A percentile compares a stretch with the other conserved stretches of the same genome.
These are phyloP conservation scores for Orchesella cincta DNA, from an alignment of 1,140 invertebrate genomes.

Conservation along the genomic window DNA sequence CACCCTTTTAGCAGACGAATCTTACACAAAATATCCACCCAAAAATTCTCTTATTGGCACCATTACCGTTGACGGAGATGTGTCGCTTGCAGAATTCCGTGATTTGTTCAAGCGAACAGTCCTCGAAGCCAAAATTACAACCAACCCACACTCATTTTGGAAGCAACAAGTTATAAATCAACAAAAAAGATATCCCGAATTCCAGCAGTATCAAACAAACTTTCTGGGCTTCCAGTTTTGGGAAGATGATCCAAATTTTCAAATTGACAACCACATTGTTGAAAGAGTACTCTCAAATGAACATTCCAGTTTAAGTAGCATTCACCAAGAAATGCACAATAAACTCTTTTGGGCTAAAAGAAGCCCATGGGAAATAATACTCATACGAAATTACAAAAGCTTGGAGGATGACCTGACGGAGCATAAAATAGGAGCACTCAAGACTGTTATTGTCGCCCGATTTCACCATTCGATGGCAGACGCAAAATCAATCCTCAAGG, in stretches of 20 bases:
- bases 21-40: too few species aligned
- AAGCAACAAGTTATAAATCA: too few species aligned
- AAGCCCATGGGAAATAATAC: neutral
- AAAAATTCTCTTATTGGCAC: too few species aligned
- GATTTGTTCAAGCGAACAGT: too few species aligned
- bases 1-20: too few species aligned
- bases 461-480: constrained; percentile 11
- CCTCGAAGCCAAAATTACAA: too few species aligned
- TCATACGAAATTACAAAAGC: neutral
- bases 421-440: too few species aligned
- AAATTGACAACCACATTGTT: neutral
- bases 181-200: neutral
- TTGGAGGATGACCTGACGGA: too few species aligned
- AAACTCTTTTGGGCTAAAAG: too few species aligned
- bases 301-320: neutral
- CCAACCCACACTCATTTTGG: too few species aligned
- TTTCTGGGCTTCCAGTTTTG: neutral
- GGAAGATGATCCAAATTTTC: neutral
- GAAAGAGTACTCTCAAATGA: neutral
- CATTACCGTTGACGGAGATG: too few species aligned
- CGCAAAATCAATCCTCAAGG: neutral
- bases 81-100: too few species aligned
- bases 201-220: neutral
- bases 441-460: neutral
- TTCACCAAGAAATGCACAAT: neutral